Evolutionary conservation across 2,888 invertebrate genomes (phyloP).

Genomic region (Calameuta idolon): DNA sequence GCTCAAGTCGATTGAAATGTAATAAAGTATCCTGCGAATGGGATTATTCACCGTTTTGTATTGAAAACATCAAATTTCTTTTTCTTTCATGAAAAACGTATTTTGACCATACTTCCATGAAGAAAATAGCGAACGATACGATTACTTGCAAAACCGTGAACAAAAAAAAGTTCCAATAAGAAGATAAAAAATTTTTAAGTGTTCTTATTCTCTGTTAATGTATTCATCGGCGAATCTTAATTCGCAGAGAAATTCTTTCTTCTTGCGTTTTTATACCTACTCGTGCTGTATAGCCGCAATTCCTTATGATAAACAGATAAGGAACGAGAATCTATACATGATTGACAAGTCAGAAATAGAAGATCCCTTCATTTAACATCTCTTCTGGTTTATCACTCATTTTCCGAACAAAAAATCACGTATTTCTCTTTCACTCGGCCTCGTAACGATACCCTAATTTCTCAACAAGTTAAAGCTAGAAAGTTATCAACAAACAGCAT

Average conservation of each 20-base stretch:
- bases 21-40: not conserved
- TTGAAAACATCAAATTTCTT: not conserved
- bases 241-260: not conserved
- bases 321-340: not conserved
- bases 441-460: conserved; percentile 57
- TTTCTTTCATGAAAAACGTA: not conserved
- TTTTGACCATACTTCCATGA: not conserved
- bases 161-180: not conserved
- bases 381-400: not conserved
- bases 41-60: not conserved
- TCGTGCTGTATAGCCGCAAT: not conserved
- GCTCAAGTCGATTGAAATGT: not conserved
- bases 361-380: not conserved
- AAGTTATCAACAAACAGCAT: conserved; percentile 63
- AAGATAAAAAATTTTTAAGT: not conserved
- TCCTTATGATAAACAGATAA: not conserved
- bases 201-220: not conserved
- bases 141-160: not conserved
- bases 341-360: not conserved
- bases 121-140: not conserved
- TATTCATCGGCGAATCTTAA: not conserved
- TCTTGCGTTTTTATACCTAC: not conserved
- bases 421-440: conserved; percentile 5
- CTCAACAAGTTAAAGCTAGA: conserved; percentile 64
- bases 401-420: not conserved